Conservation (phyloP, 1,140 invertebrate genomes). For the Triops longicaudatus region DNA sequence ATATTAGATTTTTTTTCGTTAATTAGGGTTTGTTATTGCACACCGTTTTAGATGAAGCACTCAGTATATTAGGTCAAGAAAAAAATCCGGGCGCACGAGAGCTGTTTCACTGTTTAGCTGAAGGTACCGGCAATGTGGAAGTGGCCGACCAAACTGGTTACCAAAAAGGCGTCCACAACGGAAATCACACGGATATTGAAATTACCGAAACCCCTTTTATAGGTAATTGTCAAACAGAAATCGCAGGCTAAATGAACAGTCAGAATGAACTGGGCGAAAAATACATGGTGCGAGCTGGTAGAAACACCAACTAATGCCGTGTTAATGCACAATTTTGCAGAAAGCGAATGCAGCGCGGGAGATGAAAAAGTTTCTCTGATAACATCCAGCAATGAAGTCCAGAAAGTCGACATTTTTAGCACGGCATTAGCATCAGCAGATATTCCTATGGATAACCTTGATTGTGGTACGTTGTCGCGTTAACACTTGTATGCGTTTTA, state of each 20-base stretch:
- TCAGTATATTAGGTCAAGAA: background rate
- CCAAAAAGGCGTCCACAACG: background rate
- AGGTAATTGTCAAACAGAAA: background rate
- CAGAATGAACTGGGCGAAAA: background rate
- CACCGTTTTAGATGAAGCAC: background rate
- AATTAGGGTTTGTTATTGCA: background rate
- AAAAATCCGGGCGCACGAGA: background rate
- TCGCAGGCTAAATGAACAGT: background rate
- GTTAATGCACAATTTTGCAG: background rate
- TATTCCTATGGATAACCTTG: conserved; percentile 20
- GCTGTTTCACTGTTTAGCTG: background rate
- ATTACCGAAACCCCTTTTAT: background rate
- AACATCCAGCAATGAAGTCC: background rate
- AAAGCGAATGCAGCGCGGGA: background rate
- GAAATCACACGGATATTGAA: background rate
- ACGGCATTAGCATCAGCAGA: conserved; percentile 23
- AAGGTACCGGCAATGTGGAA: background rate
- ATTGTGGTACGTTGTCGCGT: background rate
- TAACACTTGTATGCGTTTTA: too few relatives aligned
- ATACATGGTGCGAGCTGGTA: too few relatives aligned
- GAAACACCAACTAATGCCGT: background rate
- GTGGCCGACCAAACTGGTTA: background rate
- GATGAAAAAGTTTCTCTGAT: background rate
- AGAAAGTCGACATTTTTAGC: conserved; percentile 18
- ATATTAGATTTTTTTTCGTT: background rate